Conservation (phyloP, 1,140 invertebrate species). For the Druon quercuslanigerum region DNA sequence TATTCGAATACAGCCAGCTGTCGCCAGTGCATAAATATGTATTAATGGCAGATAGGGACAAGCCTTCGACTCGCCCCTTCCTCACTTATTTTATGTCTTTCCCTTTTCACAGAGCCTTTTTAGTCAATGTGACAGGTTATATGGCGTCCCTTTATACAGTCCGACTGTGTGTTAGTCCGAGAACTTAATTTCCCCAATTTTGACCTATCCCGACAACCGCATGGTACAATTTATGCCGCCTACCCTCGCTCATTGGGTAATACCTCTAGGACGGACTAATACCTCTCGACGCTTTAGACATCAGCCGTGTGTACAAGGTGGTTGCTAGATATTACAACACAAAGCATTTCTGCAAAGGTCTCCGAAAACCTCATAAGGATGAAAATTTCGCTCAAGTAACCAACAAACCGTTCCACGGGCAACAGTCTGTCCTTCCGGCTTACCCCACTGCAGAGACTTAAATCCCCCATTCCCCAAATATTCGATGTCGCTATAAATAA, state of each 20-base stretch:
- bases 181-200: conserved; percentile 28
- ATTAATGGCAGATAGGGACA: conserved; percentile 18
- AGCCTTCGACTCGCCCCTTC: neutral
- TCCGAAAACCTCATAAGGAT: conserved; percentile 9
- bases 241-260: neutral
- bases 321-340: conserved; percentile 11
- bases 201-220: neutral
- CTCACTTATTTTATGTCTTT: neutral
- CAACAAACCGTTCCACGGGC: neutral
- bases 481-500: too few species aligned
- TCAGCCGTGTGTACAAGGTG: neutral
- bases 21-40: conserved; percentile 28
- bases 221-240: conserved; percentile 5
- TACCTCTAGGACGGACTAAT: conserved; percentile 1
- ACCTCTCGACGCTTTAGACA: conserved; percentile 8
- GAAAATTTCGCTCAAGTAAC: conserved; percentile 5
- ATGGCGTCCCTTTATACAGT: neutral
- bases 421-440: neutral
- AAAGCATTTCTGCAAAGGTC: conserved; percentile 2
- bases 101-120: neutral
- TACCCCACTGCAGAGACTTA: too few species aligned
- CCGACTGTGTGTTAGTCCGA: neutral
- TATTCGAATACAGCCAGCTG: conserved; percentile 7
- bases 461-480: too few species aligned
- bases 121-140: neutral